Evolutionary conservation across 2,888 invertebrate species (phyloP), one percentile per base, ranked within the genome.

Genomic region (Heteromyza rotundicornis): DNA sequence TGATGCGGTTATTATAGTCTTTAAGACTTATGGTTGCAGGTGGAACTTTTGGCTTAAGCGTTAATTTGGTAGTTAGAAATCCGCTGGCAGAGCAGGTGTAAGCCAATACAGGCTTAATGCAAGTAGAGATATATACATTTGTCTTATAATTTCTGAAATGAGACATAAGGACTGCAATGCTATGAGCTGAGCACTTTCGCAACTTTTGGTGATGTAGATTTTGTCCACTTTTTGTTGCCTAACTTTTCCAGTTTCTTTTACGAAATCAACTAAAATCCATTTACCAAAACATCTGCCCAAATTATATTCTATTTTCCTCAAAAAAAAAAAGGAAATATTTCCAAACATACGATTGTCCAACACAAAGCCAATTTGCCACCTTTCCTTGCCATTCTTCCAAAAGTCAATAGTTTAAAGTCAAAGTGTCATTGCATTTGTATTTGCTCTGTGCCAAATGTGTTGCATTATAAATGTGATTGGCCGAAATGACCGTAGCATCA

Each of bases 1-100:
- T 74, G 77, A 74, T 75, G 77, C 74, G 74, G 75, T 77, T 74
- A 74, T 74, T 74, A 77, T 74, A 74, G 74, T 54, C 52, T 54
- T 62, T 50, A 27, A n/a, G n/a, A n/a, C n/a, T n/a, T n/a, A n/a
- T n/a, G 51, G 50, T 68, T 67, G 64, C 62, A 64, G 72, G 71
- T 68, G 71, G 64, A 69, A 69, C 69, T 66, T 62, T 65, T 53
- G 64, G 64, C 69, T 70, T 69, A 55, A 64, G 68, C 67, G 69
- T 74, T 74, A 69, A 75, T 72, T 75, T 74, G 67, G 63, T 73
- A 74, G 69, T 75, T 74, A 77, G 75, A 77, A 74, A 74, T 74
- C 76, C 76, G 70, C 70, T 74, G 40, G 32, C 32, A 72, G 72
- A 74, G 75, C 77, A 74, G 74, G 75, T 76, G n/a, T n/a, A n/a